Evolutionary conservation across 2,888 invertebrate species (phyloP).

Genomic region (Drosophila engyochracea): DNA sequence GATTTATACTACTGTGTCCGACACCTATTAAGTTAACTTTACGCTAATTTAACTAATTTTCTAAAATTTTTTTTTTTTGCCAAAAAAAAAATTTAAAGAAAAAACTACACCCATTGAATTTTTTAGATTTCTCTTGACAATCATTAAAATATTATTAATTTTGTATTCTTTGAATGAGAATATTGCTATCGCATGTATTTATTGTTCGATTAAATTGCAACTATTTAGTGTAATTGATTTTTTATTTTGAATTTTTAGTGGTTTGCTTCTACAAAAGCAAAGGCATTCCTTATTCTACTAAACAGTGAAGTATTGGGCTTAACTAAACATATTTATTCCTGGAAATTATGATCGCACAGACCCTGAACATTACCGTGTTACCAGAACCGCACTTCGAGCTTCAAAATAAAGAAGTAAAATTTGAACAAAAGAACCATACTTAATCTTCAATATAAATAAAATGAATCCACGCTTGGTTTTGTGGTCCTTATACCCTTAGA

Average conservation of each 20-base stretch:
- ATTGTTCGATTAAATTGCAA: slow-evolving; percentile 78
- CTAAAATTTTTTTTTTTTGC: slow-evolving; percentile 24
- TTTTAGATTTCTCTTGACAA: slow-evolving; percentile 55
- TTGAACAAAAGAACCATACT: not conserved
- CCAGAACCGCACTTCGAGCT: slow-evolving; percentile 54
- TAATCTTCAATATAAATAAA: not conserved
- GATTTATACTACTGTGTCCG: slow-evolving; percentile 45
- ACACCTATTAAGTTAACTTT: slow-evolving; percentile 61
- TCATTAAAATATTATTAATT: slow-evolving; percentile 58
- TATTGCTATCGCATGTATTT: slow-evolving; percentile 76
- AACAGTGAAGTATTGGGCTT: slow-evolving; percentile 2
- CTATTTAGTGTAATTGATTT: slow-evolving; percentile 67
- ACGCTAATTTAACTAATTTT: slow-evolving; percentile 57
- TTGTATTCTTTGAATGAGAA: slow-evolving; percentile 63
- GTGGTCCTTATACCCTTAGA: not conserved
- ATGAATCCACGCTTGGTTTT: not conserved
- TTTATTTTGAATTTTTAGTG: slow-evolving; percentile 1
- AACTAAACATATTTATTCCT: slow-evolving; percentile 38
- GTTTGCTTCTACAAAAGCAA: slow-evolving; percentile 28
- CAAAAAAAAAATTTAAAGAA: not conserved
- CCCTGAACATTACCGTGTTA: slow-evolving; percentile 34
- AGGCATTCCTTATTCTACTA: too few species aligned
- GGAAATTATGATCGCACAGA: slow-evolving; percentile 17
- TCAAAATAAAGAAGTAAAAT: too few species aligned
- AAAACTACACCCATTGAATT: slow-evolving; percentile 43